Evolutionary conservation across 2,888 invertebrate genomes (phyloP).

Genomic region (Thera britannica): DNA sequence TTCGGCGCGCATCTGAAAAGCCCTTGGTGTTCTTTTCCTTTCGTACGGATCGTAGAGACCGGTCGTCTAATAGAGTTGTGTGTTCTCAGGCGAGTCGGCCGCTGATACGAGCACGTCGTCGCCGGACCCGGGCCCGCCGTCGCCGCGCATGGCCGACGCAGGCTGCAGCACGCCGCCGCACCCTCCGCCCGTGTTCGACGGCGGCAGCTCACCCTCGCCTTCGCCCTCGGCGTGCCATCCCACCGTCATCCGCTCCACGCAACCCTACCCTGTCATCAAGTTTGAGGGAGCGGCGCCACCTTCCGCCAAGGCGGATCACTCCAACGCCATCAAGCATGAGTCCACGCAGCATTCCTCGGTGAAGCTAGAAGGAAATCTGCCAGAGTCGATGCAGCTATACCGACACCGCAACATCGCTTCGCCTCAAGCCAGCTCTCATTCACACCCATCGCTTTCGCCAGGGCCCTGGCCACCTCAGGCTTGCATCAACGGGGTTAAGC

Average conservation of each 20-base stretch:
- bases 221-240: constrained; percentile 73
- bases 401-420: constrained; percentile 72
- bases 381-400: constrained; percentile 67
- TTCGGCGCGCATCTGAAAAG: constrained; percentile 75
- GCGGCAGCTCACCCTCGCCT: constrained; percentile 71
- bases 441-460: constrained; percentile 67
- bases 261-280: constrained; percentile 85
- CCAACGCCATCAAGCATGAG: constrained; percentile 64
- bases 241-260: constrained; percentile 84
- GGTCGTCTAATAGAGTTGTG: constrained; percentile 64
- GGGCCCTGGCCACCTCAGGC: constrained; percentile 85
- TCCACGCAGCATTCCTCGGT: constrained; percentile 74
- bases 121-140: constrained; percentile 94
- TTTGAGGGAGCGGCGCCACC: constrained; percentile 79
- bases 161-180: constrained; percentile 86
- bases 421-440: constrained; percentile 74
- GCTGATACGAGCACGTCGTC: constrained; percentile 97
- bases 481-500: constrained; percentile 91
- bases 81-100: constrained; percentile 92
- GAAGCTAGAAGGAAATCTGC: constrained; percentile 70
- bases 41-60: constrained; percentile 51
- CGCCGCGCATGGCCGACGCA: constrained; percentile 91
- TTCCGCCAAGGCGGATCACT: constrained; percentile 66
- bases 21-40: constrained; percentile 73
- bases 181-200: constrained; percentile 82